Evolutionary conservation across 2,888 invertebrate species (phyloP).

Genomic region (Lithophane semibrunnea): DNA sequence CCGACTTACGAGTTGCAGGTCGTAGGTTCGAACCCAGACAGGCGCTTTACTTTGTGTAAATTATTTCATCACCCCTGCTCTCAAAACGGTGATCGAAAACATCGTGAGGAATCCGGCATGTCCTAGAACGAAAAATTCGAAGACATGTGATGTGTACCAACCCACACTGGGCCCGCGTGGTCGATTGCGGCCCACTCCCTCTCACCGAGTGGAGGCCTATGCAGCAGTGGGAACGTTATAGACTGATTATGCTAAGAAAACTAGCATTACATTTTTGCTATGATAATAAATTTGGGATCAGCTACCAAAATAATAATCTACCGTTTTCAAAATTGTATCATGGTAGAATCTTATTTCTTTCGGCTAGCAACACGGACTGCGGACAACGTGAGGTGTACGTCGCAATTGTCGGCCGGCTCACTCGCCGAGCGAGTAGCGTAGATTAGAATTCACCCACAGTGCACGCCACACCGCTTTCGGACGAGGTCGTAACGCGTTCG

Average conservation of each 20-base stretch:
- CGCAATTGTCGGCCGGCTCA: slow-evolving; percentile 56
- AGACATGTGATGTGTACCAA: too few relatives aligned
- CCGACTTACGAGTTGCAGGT: too few relatives aligned
- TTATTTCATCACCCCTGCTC: too few relatives aligned
- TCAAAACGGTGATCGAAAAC: too few relatives aligned
- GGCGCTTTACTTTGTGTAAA: too few relatives aligned
- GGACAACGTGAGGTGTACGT: slow-evolving; percentile 62
- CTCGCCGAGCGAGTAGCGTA: slow-evolving; percentile 50
- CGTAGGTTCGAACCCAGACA: too few relatives aligned
- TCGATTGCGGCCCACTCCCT: too few relatives aligned
- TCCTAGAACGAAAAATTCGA: too few relatives aligned
- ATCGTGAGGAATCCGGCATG: too few relatives aligned
- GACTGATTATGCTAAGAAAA: not conserved
- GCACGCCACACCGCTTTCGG: slow-evolving; percentile 40
- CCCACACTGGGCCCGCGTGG: too few relatives aligned
- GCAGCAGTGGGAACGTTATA: too few relatives aligned
- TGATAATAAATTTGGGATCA: not conserved
- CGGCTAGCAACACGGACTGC: slow-evolving; percentile 64
- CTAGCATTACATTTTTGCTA: not conserved
- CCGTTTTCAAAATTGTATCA: slow-evolving; percentile 31
- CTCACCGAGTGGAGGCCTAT: too few relatives aligned
- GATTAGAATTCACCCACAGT: slow-evolving; percentile 53
- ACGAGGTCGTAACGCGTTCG: slow-evolving; percentile 52
- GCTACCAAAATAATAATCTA: slow-evolving; percentile 21
- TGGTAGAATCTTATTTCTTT: slow-evolving; percentile 52